Percentiles rank a stretch among this genome's conserved stretches.
Conservation (phyloP, 92 coral and sea anemone species). For the Umimayanthus kanabou region DNA sequence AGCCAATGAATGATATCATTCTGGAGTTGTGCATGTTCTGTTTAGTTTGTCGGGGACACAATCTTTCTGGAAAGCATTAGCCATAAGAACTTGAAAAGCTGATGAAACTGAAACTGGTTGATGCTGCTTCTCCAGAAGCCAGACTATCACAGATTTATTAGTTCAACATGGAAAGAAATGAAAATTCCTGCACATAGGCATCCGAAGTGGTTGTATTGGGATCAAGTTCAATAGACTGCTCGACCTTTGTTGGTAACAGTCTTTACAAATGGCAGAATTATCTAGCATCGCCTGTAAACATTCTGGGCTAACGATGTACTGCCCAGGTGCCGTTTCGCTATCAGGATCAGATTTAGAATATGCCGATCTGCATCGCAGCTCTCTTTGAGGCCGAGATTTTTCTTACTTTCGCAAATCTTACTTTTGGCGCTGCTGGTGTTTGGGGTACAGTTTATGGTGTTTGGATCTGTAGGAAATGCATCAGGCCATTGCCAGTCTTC, state of each 20-base stretch:
- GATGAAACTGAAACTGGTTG: conserved; percentile 44
- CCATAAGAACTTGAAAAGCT: conserved; percentile 39
- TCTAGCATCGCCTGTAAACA: too few relatives aligned
- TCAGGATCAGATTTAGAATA: too few relatives aligned
- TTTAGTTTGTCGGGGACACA: conserved; percentile 27
- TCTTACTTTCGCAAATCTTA: too few relatives aligned
- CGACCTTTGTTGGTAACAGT: conserved; percentile 27
- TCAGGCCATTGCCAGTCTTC: too few relatives aligned
- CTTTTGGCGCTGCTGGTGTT: too few relatives aligned
- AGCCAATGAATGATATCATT: conserved; percentile 52
- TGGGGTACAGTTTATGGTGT: too few relatives aligned
- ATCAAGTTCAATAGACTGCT: conserved; percentile 41
- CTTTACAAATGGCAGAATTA: too few relatives aligned
- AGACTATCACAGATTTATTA: conserved; percentile 24
- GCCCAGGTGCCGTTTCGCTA: too few relatives aligned
- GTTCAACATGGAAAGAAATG: conserved; percentile 35
- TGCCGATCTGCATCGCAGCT: too few relatives aligned
- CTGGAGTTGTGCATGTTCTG: conserved; percentile 33
- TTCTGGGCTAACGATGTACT: too few relatives aligned
- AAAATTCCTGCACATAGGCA: conserved; percentile 36
- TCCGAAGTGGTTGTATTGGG: conserved; percentile 32
- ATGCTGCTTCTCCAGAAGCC: conserved; percentile 34
- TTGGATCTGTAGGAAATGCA: too few relatives aligned
- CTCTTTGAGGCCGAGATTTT: too few relatives aligned
- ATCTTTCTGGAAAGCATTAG: conserved; percentile 38